These are phyloP conservation scores for Microplitis manilae DNA, from an alignment of 2,888 invertebrate genomes.

Conservation along the genomic window DNA sequence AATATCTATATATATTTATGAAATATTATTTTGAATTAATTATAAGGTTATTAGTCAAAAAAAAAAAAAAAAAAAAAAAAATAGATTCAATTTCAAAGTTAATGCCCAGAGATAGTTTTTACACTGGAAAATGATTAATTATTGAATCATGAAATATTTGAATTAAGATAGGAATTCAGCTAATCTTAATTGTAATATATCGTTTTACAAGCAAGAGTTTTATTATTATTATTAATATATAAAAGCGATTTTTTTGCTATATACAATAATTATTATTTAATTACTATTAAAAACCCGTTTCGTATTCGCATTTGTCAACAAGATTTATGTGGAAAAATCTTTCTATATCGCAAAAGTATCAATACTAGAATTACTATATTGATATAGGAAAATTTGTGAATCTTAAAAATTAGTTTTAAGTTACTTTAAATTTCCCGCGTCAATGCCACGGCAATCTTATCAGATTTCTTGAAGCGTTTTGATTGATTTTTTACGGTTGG, in stretches of 20 bases:
- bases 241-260: background rate
- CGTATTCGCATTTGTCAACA: background rate
- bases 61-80: too few species aligned
- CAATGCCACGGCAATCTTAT: constrained; percentile 54
- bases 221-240: background rate
- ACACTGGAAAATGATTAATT: background rate
- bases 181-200: background rate
- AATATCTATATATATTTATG: too few species aligned
- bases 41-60: too few species aligned
- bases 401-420: constrained; percentile 58
- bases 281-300: background rate
- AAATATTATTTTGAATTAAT: too few species aligned
- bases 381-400: constrained; percentile 17
- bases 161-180: background rate
- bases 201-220: background rate
- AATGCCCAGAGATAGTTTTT: background rate
- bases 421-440: constrained; percentile 59
- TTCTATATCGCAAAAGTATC: background rate
- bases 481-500: constrained; percentile 38
- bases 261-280: background rate
- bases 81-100: too few species aligned
- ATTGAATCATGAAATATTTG: background rate
- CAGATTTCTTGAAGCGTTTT: constrained; percentile 51
- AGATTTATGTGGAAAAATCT: background rate
- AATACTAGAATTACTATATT: background rate